phyloP scores from a whole-genome alignment of 2,113 vertebrate species.

The Numida meleagris region DNA sequence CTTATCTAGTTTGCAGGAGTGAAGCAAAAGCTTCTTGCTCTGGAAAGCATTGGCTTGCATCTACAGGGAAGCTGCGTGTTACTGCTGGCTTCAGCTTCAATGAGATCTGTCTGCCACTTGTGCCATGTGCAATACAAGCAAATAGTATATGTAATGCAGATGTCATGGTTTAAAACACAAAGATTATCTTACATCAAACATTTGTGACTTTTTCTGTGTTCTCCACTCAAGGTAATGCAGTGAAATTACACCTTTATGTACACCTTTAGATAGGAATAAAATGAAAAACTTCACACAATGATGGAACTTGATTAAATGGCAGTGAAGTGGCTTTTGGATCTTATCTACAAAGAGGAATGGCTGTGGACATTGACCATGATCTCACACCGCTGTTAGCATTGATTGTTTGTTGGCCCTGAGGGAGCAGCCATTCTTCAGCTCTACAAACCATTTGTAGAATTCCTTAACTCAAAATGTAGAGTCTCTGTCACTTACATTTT shows the following conservation, averaged over 20 bases:
- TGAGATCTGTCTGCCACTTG: not conserved
- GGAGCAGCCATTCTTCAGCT: not conserved
- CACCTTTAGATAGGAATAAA: not conserved
- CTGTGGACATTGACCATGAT: not conserved
- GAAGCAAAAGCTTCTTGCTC: not conserved
- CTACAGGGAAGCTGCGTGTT: not conserved
- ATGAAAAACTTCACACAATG: not conserved
- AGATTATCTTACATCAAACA: not conserved
- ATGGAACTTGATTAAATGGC: not conserved
- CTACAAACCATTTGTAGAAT: not conserved
- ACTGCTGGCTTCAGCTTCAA: not conserved
- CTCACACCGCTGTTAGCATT: not conserved
- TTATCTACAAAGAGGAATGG: not conserved
- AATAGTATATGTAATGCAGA: not conserved
- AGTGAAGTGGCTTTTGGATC: not conserved
- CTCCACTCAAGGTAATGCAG: not conserved
- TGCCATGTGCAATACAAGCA: not conserved
- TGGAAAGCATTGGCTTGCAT: not conserved
- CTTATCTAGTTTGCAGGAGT: not conserved
- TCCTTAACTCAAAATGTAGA: not conserved
- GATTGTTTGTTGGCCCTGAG: not conserved
- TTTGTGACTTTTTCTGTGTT: not conserved
- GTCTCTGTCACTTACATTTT: not conserved
- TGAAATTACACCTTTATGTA: not conserved
- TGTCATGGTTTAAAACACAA: not conserved